These are phyloP conservation scores for Polietes domitor DNA, from an alignment of 2,888 invertebrate genomes.

Conservation along the genomic window DNA sequence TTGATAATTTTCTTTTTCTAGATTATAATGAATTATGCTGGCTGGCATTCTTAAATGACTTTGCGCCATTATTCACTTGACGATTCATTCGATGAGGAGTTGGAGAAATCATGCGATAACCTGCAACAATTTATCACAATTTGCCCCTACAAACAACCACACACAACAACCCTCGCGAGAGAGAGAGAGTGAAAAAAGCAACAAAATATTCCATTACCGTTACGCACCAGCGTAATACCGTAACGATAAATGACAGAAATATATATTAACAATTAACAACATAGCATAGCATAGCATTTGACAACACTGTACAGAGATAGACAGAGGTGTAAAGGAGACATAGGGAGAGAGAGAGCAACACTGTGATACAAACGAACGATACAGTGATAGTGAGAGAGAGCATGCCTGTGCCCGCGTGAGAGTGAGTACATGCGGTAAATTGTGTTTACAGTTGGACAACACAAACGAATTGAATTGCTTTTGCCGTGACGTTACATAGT, in stretches of 20 bases:
- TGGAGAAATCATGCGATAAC: not conserved
- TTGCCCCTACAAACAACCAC: slow-evolving; percentile 1
- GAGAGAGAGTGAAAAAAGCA: not conserved
- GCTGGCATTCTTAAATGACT: not conserved
- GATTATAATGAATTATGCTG: too few species aligned
- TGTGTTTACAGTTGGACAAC: not conserved
- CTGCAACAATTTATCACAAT: slow-evolving; percentile 17
- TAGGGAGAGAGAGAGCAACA: not conserved
- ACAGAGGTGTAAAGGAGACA: not conserved
- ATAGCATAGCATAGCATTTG: not conserved
- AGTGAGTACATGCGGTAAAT: not conserved
- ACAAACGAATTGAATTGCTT: not conserved
- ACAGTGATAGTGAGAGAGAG: not conserved
- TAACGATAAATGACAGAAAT: slow-evolving; percentile 13
- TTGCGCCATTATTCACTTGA: not conserved
- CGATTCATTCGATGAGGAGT: not conserved
- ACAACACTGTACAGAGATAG: not conserved
- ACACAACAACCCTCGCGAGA: slow-evolving; percentile 4
- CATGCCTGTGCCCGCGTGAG: not conserved
- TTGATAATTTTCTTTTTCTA: too few species aligned
- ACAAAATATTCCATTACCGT: not conserved
- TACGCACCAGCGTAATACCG: slow-evolving; percentile 6
- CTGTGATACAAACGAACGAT: too few species aligned
- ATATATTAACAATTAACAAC: slow-evolving; percentile 16
- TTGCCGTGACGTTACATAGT: not conserved